Conservation (phyloP, 2,797 vertebrate species). For the Gymnothorax javanicus region DNA sequence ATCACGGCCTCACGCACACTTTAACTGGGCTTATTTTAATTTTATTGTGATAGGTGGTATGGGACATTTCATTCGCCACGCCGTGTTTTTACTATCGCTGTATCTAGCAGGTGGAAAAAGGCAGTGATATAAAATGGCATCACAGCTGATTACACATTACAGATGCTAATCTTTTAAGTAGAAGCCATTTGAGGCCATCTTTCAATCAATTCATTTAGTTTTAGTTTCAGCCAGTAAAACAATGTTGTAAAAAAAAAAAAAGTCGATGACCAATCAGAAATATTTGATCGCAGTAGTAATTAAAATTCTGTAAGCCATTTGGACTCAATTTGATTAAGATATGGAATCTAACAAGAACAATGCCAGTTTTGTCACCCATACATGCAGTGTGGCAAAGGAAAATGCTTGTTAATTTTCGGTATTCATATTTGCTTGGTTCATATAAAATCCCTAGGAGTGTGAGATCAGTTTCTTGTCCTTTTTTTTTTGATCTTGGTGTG, state of each 20-base stretch:
- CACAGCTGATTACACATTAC: background rate
- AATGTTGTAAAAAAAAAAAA: background rate
- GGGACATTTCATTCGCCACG: background rate
- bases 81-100: background rate
- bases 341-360: background rate
- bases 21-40: background rate
- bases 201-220: background rate
- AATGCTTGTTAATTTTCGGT: background rate
- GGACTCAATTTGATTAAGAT: background rate
- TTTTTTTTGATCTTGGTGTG: slow-evolving; percentile 42
- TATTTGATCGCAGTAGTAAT: background rate
- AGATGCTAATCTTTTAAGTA: background rate
- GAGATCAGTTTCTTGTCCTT: slow-evolving; percentile 47
- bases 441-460: slow-evolving; percentile 22
- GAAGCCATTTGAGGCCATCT: background rate
- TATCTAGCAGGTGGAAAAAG: background rate
- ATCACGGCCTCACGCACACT: background rate
- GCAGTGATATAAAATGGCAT: background rate
- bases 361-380: background rate
- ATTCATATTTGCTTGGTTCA: background rate
- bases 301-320: background rate
- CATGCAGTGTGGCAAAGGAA: background rate
- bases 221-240: background rate
- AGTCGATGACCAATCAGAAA: background rate
- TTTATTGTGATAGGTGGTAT: background rate